These are phyloP conservation scores for Thalassophryne amazonica DNA, from an alignment of 2,797 vertebrate species.

Conservation along the genomic window DNA sequence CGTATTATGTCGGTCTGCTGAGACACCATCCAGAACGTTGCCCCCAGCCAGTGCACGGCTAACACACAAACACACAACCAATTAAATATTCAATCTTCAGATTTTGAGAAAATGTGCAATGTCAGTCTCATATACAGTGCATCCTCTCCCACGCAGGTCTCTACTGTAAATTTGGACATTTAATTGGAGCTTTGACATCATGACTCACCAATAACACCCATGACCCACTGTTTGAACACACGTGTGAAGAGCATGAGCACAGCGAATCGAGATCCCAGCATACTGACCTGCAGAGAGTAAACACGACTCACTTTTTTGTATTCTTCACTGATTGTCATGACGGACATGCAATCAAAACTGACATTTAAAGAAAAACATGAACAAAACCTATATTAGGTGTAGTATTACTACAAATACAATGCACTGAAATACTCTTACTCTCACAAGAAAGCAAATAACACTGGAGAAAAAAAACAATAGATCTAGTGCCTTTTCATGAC, in stretches of 20 bases:
- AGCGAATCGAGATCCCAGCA: slow-evolving; percentile 83
- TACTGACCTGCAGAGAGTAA: slow-evolving; percentile 67
- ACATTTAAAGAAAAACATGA: too few species aligned
- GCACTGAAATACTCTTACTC: too few species aligned
- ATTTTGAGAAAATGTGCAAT: background rate
- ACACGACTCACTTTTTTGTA: too few species aligned
- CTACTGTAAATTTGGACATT: background rate
- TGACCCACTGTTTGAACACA: slow-evolving; percentile 81
- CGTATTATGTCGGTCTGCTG: slow-evolving; percentile 85
- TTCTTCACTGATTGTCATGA: too few species aligned
- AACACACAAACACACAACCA: slow-evolving; percentile 16
- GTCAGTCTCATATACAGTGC: too few species aligned
- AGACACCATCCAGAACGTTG: slow-evolving; percentile 88
- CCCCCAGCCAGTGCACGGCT: slow-evolving; percentile 86
- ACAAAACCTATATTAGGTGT: too few species aligned
- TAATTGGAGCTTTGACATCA: background rate
- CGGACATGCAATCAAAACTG: too few species aligned
- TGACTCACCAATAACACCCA: slow-evolving; percentile 80
- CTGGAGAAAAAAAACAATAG: too few species aligned
- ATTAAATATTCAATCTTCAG: background rate
- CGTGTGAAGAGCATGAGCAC: slow-evolving; percentile 84
- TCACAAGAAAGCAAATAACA: too few species aligned
- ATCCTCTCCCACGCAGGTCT: background rate
- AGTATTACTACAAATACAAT: too few species aligned
- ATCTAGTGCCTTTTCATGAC: background rate